A percentile compares a stretch with the other conserved stretches of the same genome.
Evolutionary conservation across 2,888 invertebrate genomes (phyloP).

Genomic region (Polia nebulosa): DNA sequence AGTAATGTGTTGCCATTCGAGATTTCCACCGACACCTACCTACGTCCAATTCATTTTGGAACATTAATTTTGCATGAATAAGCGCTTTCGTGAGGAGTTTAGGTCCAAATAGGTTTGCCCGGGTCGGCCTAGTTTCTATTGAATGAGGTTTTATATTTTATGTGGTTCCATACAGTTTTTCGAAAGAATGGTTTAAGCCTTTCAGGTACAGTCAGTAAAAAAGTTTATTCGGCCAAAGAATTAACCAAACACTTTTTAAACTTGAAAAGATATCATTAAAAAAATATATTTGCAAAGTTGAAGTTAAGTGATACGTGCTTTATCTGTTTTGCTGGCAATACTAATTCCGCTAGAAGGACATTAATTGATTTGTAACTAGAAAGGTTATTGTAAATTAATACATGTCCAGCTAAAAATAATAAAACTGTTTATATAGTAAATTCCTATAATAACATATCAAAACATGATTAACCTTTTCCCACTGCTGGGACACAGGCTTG

Average conservation of each 20-base stretch:
- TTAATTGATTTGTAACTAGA: too few species aligned
- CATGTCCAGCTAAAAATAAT: too few species aligned
- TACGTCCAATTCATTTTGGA: constrained; percentile 59
- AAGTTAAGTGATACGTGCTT: too few species aligned
- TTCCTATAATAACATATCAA: too few species aligned
- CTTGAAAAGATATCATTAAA: not conserved
- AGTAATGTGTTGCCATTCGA: constrained; percentile 73
- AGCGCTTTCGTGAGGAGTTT: constrained; percentile 47
- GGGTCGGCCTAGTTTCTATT: constrained; percentile 40
- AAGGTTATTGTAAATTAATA: too few species aligned
- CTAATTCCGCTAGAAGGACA: too few species aligned
- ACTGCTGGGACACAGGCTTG: too few species aligned
- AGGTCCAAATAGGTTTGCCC: constrained; percentile 31
- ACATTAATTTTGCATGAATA: constrained; percentile 68
- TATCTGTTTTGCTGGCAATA: too few species aligned
- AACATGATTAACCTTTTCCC: too few species aligned
- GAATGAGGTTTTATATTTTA: constrained; percentile 6
- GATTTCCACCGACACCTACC: constrained; percentile 64
- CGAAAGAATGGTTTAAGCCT: not conserved
- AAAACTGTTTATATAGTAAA: too few species aligned
- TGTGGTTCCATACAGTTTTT: constrained; percentile 2
- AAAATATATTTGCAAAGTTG: not conserved
- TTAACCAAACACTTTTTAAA: not conserved
- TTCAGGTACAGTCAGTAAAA: not conserved
- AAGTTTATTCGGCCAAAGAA: not conserved